Conservation (phyloP, 2,888 invertebrate genomes). For the Ischnura elegans region DNA sequence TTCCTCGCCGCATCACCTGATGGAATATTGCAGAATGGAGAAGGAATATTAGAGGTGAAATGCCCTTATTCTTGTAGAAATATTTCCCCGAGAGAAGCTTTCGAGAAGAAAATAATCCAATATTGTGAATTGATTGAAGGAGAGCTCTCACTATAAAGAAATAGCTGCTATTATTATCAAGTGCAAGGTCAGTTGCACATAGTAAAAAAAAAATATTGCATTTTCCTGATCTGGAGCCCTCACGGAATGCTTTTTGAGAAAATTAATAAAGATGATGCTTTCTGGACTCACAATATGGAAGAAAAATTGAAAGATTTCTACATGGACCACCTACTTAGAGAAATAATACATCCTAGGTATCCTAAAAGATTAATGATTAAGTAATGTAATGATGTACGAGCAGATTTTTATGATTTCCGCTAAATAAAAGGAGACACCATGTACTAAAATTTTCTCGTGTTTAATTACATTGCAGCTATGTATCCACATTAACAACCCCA, state of each 20-base stretch:
- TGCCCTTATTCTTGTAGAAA: conserved; percentile 63
- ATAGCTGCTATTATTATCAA: conserved; percentile 58
- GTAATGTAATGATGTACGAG: too few species aligned
- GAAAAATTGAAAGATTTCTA: conserved; percentile 17
- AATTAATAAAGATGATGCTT: conserved; percentile 69
- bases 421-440: too few species aligned
- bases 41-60: conserved; percentile 63
- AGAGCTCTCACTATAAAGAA: conserved; percentile 44
- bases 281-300: conserved; percentile 70
- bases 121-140: conserved; percentile 60
- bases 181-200: conserved; percentile 68
- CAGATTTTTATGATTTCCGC: too few species aligned
- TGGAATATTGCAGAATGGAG: background rate
- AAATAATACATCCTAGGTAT: background rate
- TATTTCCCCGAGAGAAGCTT: background rate
- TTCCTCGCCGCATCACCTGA: conserved; percentile 69
- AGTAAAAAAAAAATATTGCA: conserved; percentile 64
- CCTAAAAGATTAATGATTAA: background rate
- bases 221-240: conserved; percentile 69
- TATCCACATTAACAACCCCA: too few species aligned
- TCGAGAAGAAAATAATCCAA: background rate
- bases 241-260: conserved; percentile 66
- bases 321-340: background rate
- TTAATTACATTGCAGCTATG: too few species aligned
- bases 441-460: too few species aligned